These are phyloP conservation scores for Helicoverpa armigera DNA, from an alignment of 1,140 invertebrate species.

Conservation along the genomic window DNA sequence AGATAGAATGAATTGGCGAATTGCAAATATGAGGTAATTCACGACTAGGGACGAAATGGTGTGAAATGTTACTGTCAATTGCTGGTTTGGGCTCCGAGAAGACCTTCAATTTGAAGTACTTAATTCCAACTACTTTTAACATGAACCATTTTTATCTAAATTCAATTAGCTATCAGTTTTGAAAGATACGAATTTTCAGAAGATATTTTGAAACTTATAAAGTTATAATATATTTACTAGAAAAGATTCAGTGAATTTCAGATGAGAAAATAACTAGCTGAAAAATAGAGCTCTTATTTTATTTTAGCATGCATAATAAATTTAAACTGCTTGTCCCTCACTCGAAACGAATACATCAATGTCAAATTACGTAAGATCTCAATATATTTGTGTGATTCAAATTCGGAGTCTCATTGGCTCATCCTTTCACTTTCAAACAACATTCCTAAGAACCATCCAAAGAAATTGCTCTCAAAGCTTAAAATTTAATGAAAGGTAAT, in stretches of 20 bases:
- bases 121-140: background rate
- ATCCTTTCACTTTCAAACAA: conserved; percentile 60
- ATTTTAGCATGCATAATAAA: background rate
- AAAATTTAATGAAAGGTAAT: conserved; percentile 29
- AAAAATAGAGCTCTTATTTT: conserved; percentile 13
- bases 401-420: conserved; percentile 33
- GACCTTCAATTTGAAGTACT: background rate
- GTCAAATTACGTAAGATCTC: conserved; percentile 49
- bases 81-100: conserved; percentile 4
- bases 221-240: no score
- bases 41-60: conserved; percentile 28
- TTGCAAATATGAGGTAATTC: conserved; percentile 52
- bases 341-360: conserved; percentile 28
- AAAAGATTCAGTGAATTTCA: no score
- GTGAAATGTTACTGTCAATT: conserved; percentile 18
- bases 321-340: background rate
- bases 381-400: conserved; percentile 43
- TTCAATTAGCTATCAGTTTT: no score
- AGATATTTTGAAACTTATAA: no score
- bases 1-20: conserved; percentile 53
- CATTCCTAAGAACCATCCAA: conserved; percentile 40
- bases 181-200: no score
- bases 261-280: no score
- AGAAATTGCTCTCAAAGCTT: conserved; percentile 16
- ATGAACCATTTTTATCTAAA: no score